These are phyloP conservation scores for Aleiodes sp. DNA, from an alignment of 1,140 invertebrate species.

Conservation along the genomic window DNA sequence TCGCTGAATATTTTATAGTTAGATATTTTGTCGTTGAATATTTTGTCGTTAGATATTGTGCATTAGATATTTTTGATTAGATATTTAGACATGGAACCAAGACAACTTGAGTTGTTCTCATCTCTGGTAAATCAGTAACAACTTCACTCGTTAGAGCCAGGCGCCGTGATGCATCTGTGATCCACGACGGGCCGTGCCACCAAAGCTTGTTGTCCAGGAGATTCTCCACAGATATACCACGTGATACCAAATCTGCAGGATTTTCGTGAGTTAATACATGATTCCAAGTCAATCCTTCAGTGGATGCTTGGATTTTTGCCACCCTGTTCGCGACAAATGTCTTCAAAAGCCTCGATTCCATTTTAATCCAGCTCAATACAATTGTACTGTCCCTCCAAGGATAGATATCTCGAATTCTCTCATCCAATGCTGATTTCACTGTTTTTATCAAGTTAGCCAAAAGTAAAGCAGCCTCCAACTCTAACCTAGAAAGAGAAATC, in stretches of 20 bases:
- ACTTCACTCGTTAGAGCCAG: neutral
- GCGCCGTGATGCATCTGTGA: neutral
- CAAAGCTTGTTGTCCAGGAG: neutral
- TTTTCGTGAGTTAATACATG: slow-evolving; percentile 15
- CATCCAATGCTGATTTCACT: neutral
- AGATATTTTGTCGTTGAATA: too few relatives aligned
- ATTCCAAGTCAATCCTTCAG: neutral
- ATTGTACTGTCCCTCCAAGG: slow-evolving; percentile 23
- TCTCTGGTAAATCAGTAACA: neutral
- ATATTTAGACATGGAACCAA: too few relatives aligned
- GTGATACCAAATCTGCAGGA: slow-evolving; percentile 27
- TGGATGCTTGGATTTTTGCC: slow-evolving; percentile 18
- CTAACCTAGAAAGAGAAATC: neutral
- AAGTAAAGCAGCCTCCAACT: slow-evolving; percentile 1
- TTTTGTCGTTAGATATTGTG: too few relatives aligned
- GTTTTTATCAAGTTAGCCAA: neutral
- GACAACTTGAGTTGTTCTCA: neutral
- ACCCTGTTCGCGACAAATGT: slow-evolving; percentile 26
- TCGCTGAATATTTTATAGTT: too few relatives aligned
- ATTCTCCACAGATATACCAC: neutral
- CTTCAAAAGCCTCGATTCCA: neutral
- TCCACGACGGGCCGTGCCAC: slow-evolving; percentile 17
- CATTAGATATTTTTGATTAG: too few relatives aligned
- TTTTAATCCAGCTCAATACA: slow-evolving; percentile 20
- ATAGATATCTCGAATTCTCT: neutral